Conservation (phyloP, 2,888 invertebrate species). For the Tipula confusa region DNA sequence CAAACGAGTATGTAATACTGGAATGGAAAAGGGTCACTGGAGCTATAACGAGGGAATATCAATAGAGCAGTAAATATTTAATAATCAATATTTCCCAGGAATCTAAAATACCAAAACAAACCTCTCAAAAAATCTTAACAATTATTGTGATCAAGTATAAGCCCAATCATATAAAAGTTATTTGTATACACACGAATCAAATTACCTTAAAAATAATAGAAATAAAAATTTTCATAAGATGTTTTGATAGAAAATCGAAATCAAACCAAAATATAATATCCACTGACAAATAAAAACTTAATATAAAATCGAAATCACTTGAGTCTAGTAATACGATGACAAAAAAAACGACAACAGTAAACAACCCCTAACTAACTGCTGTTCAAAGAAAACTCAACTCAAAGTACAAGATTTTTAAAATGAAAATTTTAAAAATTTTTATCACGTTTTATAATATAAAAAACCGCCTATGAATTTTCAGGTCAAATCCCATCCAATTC, state of each 20-base stretch:
- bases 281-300: background rate
- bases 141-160: too few relatives aligned
- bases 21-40: too few relatives aligned
- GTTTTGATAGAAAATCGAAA: background rate
- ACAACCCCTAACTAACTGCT: background rate
- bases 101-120: too few relatives aligned
- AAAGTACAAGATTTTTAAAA: background rate
- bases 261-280: background rate
- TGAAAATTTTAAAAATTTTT: background rate
- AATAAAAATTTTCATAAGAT: background rate
- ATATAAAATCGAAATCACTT: background rate
- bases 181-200: too few relatives aligned
- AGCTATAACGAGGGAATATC: too few relatives aligned
- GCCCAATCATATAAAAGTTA: too few relatives aligned
- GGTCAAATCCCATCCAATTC: slow-evolving; percentile 20
- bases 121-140: too few relatives aligned
- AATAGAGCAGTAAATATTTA: too few relatives aligned
- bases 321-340: too few relatives aligned
- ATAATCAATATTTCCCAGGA: too few relatives aligned
- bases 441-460: slow-evolving; percentile 13
- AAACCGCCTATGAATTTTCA: slow-evolving; percentile 25
- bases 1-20: too few relatives aligned
- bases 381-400: background rate
- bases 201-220: background rate
- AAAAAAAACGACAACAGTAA: too few relatives aligned